phyloP scores from a whole-genome alignment of 2,888 invertebrate species.

The Orthosia gothica region DNA sequence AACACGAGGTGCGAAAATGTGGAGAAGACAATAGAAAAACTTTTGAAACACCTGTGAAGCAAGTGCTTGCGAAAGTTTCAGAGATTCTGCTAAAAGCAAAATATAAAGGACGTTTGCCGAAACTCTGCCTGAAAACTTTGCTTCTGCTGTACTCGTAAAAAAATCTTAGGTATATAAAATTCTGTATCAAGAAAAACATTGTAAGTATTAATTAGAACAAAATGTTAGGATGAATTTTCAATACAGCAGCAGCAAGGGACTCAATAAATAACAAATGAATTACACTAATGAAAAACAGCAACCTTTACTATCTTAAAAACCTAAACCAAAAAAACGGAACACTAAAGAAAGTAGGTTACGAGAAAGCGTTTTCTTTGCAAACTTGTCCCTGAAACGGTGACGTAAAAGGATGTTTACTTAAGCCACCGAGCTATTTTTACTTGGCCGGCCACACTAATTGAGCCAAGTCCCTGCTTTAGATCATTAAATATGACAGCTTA shows the following conservation, averaged over 20 bases:
- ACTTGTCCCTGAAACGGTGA: conserved; percentile 68
- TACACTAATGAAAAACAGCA: not conserved
- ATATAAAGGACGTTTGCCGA: conserved; percentile 10
- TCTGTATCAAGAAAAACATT: not conserved
- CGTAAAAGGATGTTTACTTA: conserved; percentile 80
- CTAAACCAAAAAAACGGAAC: conserved; percentile 21
- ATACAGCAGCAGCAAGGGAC: not conserved
- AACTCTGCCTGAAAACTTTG: conserved; percentile 7
- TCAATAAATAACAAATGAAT: not conserved
- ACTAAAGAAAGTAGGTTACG: conserved; percentile 50
- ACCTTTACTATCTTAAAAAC: not conserved
- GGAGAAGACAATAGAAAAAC: conserved; percentile 28
- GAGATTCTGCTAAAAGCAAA: conserved; percentile 37
- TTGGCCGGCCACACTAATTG: conserved; percentile 65
- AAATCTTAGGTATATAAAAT: not conserved
- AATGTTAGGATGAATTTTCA: not conserved
- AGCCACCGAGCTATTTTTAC: conserved; percentile 74
- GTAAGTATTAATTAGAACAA: not conserved
- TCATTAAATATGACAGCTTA: conserved; percentile 54
- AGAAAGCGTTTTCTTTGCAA: conserved; percentile 44
- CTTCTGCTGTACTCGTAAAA: not conserved
- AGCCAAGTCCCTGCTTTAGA: conserved; percentile 61
- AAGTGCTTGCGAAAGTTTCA: conserved; percentile 20
- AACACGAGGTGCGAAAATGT: conserved; percentile 23
- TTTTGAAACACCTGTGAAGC: conserved; percentile 44